phyloP scores from a whole-genome alignment of 2,888 invertebrate genomes.

The Mythimna impura region DNA sequence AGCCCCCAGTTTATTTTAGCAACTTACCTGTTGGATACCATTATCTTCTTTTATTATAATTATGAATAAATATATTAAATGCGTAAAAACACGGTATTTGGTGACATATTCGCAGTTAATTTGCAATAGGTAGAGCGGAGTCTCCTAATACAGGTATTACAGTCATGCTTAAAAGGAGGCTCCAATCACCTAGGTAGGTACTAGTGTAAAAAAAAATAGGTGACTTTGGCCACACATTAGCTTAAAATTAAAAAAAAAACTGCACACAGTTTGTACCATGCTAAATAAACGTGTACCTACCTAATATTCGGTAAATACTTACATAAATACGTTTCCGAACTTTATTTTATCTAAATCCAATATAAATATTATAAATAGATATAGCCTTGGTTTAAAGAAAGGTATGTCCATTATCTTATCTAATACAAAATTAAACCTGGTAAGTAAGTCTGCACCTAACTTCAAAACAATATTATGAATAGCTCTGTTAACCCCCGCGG shows the following conservation, averaged over 20 bases:
- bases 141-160: too few relatives aligned
- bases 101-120: background rate
- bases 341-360: background rate
- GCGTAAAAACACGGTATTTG: too few relatives aligned
- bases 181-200: too few relatives aligned
- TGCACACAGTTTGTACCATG: background rate
- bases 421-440: background rate
- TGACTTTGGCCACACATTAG: background rate
- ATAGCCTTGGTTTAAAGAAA: background rate
- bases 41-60: background rate
- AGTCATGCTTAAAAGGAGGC: too few relatives aligned
- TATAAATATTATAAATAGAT: background rate
- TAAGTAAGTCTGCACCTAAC: background rate
- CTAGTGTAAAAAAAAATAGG: background rate
- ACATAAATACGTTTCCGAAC: background rate
- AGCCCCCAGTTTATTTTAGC: background rate
- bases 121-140: background rate
- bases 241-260: background rate
- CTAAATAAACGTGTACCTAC: background rate
- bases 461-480: slow-evolving; percentile 13
- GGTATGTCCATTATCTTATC: slow-evolving; percentile 17
- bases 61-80: too few relatives aligned
- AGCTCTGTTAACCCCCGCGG: too few relatives aligned
- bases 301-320: background rate
- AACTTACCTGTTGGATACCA: background rate